A percentile compares a stretch with the other conserved stretches of the same genome.
Conservation (phyloP, 2,113 vertebrate species). For the Bos indicus region DNA sequence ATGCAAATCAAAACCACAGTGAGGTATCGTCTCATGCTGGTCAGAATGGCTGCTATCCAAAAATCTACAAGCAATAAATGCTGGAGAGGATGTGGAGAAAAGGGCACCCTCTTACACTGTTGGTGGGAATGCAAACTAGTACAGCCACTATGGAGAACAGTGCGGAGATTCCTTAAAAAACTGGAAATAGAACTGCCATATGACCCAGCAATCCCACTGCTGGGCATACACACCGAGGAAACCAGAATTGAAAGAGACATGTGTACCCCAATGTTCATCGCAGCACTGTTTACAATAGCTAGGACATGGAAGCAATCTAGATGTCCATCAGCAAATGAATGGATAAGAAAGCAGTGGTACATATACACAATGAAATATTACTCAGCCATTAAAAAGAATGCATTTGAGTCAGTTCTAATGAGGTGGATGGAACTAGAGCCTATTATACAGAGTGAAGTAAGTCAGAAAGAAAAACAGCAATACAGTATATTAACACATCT, state of each 20-base stretch:
- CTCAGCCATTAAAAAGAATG: fast-evolving
- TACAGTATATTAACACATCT: fast-evolving
- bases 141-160: not conserved
- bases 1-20: not conserved
- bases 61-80: not conserved
- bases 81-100: not conserved
- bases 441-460: not conserved
- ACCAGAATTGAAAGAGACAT: fast-evolving
- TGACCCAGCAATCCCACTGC: not conserved
- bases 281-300: not conserved
- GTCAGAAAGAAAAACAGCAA: not conserved
- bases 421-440: not conserved
- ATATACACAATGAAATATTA: not conserved
- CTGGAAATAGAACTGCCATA: not conserved
- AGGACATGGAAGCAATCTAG: not conserved
- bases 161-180: not conserved
- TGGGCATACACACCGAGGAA: not conserved
- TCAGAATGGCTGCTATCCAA: not conserved
- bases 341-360: fast-evolving
- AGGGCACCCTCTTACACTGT: not conserved
- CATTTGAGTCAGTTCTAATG: not conserved
- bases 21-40: fast-evolving
- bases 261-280: fast-evolving
- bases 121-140: not conserved
- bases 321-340: fast-evolving